These are phyloP conservation scores for Oscheius onirici DNA, from an alignment of 2,888 invertebrate species.

Conservation along the genomic window DNA sequence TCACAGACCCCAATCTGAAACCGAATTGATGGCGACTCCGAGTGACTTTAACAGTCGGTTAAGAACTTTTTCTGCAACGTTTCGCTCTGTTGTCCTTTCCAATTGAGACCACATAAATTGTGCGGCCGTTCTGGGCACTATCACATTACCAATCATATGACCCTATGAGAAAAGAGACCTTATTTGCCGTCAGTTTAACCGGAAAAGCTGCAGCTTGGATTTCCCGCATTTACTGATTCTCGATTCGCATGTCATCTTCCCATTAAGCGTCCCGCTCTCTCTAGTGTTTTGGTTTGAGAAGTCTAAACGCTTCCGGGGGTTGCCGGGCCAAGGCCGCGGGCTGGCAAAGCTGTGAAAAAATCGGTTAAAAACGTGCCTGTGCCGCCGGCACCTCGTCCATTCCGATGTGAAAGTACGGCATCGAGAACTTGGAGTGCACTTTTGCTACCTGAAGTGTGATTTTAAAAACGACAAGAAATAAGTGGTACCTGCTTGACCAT, in stretches of 20 bases:
- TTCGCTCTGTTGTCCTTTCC: conserved; percentile 16
- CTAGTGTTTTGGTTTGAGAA: conserved; percentile 5
- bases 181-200: too few species aligned
- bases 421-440: conserved; percentile 73
- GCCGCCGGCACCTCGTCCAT: conserved; percentile 73
- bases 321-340: conserved; percentile 13
- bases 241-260: too few species aligned
- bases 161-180: not conserved
- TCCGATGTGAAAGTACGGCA: conserved; percentile 77
- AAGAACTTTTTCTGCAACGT: not conserved
- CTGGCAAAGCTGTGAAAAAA: conserved; percentile 5
- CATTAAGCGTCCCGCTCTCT: not conserved
- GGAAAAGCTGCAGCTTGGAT: too few species aligned
- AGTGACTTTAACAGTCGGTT: not conserved
- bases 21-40: not conserved
- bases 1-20: conserved; percentile 56
- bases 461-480: not conserved
- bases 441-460: conserved; percentile 36
- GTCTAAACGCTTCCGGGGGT: not conserved
- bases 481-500: conserved; percentile 46
- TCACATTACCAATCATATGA: conserved; percentile 26
- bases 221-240: too few species aligned
- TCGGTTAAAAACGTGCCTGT: conserved; percentile 27
- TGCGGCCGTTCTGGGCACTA: conserved; percentile 19
- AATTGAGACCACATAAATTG: conserved; percentile 25